These are phyloP conservation scores for Sceloporus tristichus DNA, from an alignment of 2,113 vertebrate species.

Conservation along the genomic window DNA sequence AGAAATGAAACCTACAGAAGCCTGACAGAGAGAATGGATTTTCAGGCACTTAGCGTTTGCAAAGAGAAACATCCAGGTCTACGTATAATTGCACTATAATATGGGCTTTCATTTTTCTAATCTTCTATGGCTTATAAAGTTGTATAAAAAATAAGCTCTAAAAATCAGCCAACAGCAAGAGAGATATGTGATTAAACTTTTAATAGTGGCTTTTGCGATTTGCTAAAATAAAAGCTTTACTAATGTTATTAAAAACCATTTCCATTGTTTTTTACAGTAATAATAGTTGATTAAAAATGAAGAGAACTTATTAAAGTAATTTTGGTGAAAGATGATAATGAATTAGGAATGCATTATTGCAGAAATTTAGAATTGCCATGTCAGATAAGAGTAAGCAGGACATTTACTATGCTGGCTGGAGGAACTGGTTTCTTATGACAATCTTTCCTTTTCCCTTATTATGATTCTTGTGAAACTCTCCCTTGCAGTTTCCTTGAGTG, in stretches of 20 bases:
- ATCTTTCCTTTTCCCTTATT: neutral
- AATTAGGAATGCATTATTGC: neutral
- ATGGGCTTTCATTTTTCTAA: neutral
- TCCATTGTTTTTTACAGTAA: conserved; percentile 18
- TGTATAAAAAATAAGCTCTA: neutral
- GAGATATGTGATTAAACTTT: conserved; percentile 11
- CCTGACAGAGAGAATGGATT: neutral
- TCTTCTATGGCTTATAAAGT: neutral
- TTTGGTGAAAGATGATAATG: conserved; percentile 17
- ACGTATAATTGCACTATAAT: neutral
- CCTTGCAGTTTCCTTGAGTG: neutral
- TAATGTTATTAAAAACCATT: conserved; percentile 16
- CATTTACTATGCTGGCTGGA: neutral
- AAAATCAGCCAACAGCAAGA: neutral
- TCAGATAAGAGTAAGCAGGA: neutral
- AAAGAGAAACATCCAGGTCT: neutral
- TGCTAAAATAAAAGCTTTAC: conserved; percentile 22
- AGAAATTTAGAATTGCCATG: neutral
- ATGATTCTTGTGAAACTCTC: neutral
- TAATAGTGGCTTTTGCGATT: conserved; percentile 2
- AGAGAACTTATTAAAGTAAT: conserved; percentile 20
- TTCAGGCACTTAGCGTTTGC: neutral
- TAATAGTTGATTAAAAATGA: conserved; percentile 28
- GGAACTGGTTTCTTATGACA: neutral
- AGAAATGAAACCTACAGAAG: neutral